These are phyloP conservation scores for Invenusta paracnida DNA, from an alignment of 2,888 invertebrate genomes.

Conservation along the genomic window DNA sequence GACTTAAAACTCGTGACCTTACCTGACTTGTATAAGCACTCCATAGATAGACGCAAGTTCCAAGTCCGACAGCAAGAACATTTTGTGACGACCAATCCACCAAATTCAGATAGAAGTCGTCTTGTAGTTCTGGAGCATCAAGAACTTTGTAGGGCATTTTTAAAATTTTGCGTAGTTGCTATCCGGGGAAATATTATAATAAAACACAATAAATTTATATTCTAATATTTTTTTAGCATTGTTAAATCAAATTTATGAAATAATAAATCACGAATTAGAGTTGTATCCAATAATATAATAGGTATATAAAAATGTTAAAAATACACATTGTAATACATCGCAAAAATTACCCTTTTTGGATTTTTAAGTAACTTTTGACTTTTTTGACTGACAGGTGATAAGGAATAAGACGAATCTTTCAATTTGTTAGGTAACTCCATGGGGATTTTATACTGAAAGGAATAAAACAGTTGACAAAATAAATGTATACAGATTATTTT, in stretches of 20 bases:
- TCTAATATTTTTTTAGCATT: background rate
- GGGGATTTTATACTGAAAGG: conserved; percentile 55
- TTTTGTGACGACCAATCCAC: conserved; percentile 99
- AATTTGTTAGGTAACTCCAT: conserved; percentile 52
- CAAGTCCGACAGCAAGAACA: conserved; percentile 91
- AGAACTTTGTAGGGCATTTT: conserved; percentile 95
- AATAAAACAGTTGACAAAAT: conserved; percentile 34
- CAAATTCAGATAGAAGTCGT: conserved; percentile 96
- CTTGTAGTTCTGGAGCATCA: conserved; percentile 91
- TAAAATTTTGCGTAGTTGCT: conserved; percentile 91
- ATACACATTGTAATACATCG: no score
- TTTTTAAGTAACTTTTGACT: conserved; percentile 87
- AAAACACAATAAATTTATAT: background rate
- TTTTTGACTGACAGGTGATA: conserved; percentile 89
- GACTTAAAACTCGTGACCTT: background rate
- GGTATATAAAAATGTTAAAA: no score
- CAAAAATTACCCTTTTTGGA: conserved; percentile 72
- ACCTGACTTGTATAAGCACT: conserved; percentile 95
- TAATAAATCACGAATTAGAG: conserved; percentile 6
- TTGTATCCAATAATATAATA: no score
- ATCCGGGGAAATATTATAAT: conserved; percentile 45
- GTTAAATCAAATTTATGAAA: conserved; percentile 29
- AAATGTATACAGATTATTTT: background rate
- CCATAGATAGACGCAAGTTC: conserved; percentile 96
- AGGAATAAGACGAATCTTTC: conserved; percentile 74